These are phyloP conservation scores for Vultur gryphus DNA, from an alignment of 2,797 vertebrate genomes.

Conservation along the genomic window DNA sequence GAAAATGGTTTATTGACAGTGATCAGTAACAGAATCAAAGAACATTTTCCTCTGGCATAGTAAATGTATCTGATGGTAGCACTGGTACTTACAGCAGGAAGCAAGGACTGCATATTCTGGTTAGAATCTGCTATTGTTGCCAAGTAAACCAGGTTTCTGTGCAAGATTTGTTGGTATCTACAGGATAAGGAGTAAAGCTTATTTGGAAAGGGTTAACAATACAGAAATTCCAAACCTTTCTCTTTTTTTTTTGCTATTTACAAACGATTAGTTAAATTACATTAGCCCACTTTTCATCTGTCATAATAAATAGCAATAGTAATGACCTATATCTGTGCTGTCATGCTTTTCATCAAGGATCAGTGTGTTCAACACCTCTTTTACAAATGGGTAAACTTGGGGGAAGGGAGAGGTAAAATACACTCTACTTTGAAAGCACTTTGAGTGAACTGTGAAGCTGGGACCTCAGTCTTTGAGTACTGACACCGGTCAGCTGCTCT, in stretches of 20 bases:
- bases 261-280: background rate
- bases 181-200: constrained; percentile 31
- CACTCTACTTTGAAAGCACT: background rate
- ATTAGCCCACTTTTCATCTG: background rate
- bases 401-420: background rate
- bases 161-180: constrained; percentile 97
- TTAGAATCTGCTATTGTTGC: constrained; percentile 97
- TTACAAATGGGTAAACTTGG: background rate
- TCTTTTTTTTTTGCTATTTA: background rate
- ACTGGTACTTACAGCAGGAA: constrained; percentile 88
- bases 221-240: background rate
- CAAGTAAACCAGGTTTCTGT: constrained; percentile 96
- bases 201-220: background rate
- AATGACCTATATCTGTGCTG: background rate
- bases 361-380: background rate
- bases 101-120: constrained; percentile 96
- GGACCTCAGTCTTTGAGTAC: background rate
- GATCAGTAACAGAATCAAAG: background rate
- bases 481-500: background rate
- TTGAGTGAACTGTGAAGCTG: background rate
- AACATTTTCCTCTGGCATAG: background rate
- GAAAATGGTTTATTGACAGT: background rate
- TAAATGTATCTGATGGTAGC: background rate
- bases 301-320: background rate
- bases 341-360: background rate